Base-by-base conservation (phyloP, 2,113 vertebrate species). In the Dendropsophus ebraccatus region DNA sequence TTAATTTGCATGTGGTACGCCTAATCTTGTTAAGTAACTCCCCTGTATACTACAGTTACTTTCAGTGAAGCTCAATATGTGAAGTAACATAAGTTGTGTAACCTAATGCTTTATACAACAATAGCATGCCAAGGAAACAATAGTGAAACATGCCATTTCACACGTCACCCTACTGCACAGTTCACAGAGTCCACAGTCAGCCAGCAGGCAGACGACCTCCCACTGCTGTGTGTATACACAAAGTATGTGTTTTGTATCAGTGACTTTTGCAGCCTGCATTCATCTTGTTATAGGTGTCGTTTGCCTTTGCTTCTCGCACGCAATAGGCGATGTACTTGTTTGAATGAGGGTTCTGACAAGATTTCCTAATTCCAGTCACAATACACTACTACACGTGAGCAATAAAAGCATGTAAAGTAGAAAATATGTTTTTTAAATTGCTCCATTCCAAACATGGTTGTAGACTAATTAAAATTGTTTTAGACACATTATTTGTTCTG, bases 301-400 rank as follows among this genome's bases (percentile, higher is more conserved):
- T 72, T 83, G 17, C 14, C 32, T 83, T 82, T 83, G 25, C 70
- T 35, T 65, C 17, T 32, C 30, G 65, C 81, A 83, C 67, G 67
- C 81, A 83, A 83, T 32, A 54, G 47, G 21, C 1, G 49, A 37
- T 73, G 35, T 12, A 73, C 28, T 73, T 83, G 30, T 19, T 35
- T 82, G 45, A 82, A 83, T 37, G 65, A 83, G 7, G 28, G 47
- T 17, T 52, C 30, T 41, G 21, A 56, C 47, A 56, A 25, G 60
- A 1, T 54, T n/a, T 13, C 41, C 11, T 5, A 3, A 3, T n/a
- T 74, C 8, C 17, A 35, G 35, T 72, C 10, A 37, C 23, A 47
- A 11, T 47, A 11, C 37, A 21, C 2, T 56, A 56, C 21, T 21
- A n/a, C n/a, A n/a, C n/a, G n/a, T n/a, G 47, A 49, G 41, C 8